Evolutionary conservation across 2,113 vertebrate species (phyloP).

Genomic region (Odobenus rosmarus): DNA sequence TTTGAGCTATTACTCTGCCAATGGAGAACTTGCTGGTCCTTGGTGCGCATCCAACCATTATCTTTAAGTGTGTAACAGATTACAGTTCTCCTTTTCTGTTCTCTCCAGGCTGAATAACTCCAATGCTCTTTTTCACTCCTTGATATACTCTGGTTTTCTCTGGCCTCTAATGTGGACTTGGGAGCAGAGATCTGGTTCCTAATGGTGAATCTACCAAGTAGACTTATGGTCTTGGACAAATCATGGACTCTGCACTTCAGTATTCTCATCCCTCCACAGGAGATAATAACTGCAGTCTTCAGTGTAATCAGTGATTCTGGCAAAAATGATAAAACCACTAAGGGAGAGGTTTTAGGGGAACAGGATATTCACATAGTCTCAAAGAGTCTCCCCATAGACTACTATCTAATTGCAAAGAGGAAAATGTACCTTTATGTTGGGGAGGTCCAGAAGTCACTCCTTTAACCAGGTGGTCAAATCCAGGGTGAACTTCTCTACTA

Average conservation of each 20-base stretch:
- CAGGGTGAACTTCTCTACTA: not conserved
- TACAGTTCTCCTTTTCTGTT: not conserved
- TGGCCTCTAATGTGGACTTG: not conserved
- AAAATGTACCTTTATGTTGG: not conserved
- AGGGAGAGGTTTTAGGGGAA: not conserved
- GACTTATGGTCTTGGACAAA: constrained; percentile 22
- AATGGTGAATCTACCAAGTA: not conserved
- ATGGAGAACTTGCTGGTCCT: not conserved
- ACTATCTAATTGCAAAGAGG: not conserved
- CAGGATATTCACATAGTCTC: not conserved
- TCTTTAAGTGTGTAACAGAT: constrained; percentile 1
- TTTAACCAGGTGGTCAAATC: not conserved
- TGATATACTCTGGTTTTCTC: constrained; percentile 43
- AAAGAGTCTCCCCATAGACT: not conserved
- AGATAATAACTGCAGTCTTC: not conserved
- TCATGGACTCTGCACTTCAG: not conserved
- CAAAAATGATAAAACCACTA: not conserved
- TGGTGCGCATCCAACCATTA: not conserved
- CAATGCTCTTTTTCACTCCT: not conserved
- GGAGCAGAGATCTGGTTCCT: not conserved
- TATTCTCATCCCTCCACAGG: not conserved
- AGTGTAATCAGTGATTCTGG: not conserved
- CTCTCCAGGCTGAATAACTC: not conserved
- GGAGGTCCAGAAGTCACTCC: not conserved
- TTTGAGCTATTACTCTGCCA: not conserved